Base-by-base conservation (phyloP, 2,113 vertebrate genomes). In the Catharus minimus region DNA sequence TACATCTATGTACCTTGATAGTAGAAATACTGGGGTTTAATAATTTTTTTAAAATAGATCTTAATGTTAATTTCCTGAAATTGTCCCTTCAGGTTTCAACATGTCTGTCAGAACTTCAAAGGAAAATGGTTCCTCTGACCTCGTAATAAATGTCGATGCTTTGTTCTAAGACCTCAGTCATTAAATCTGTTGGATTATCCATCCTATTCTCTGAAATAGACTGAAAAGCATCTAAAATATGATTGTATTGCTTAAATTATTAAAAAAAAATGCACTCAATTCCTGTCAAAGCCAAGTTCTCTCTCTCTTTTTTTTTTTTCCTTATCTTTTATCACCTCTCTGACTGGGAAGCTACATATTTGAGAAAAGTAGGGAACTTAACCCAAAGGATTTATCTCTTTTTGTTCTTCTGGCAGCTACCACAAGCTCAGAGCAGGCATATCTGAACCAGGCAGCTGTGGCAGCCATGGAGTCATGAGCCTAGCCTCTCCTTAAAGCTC, bases 321-420 rank as follows among this genome's bases (percentile, higher is more conserved):
- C 39, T 39, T 7, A 11, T 52, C 27, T 82, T 76, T 7, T 24
- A 49, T 85, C 38, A 46, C 23, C 17, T 57, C 18, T 20, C 56
- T 83, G 36, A 62, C 11, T 47, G 39, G 11, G 43, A 71, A 76
- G 22, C 1, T 52, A 21, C 7, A 13, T 47, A 55, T 52, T 28
- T 62, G 8, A 50, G 24, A 43, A 52, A 71, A 86, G 15, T 7
- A 21, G 36, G 12, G 72, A 80, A 91, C 3, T 58, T 47, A 57
- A 62, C 11, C 2, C 0, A 1, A 49, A 62, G 20, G 1, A 38
- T 56, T 74, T 52, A 15, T 83, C 5, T 44, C n/a, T 52, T 8
- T 61, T 39, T 1, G 0, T 57, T 86, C 39, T 86, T 68, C 38
- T 0, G 0, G 24, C 9, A 74, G 21, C 5, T 44, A 62, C 22